phyloP scores from a whole-genome alignment of 2,888 invertebrate species.

The Coelogynopora nodosa region DNA sequence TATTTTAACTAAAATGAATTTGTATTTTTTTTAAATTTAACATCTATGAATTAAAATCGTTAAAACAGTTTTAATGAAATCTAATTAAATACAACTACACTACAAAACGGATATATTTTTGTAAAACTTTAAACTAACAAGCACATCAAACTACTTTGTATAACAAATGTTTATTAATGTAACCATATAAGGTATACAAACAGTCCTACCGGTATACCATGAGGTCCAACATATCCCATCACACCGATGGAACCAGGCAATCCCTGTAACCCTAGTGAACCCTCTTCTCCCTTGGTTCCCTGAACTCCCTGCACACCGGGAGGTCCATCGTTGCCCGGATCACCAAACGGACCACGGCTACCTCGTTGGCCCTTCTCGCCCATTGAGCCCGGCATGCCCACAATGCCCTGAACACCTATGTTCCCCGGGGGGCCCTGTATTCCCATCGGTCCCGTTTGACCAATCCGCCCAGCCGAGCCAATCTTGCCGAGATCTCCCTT shows the following conservation, averaged over 20 bases:
- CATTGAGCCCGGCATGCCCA: not conserved
- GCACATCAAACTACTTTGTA: too few relatives aligned
- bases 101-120: too few relatives aligned
- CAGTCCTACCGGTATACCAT: not conserved
- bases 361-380: not conserved
- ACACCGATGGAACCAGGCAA: not conserved
- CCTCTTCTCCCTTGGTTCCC: not conserved
- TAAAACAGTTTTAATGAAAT: too few relatives aligned
- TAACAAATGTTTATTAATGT: too few relatives aligned
- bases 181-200: too few relatives aligned
- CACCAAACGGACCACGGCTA: not conserved
- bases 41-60: too few relatives aligned
- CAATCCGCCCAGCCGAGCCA: not conserved
- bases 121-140: too few relatives aligned
- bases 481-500: not conserved
- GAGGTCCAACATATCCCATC: not conserved
- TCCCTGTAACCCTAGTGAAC: not conserved
- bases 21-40: too few relatives aligned
- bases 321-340: not conserved
- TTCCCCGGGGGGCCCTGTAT: not conserved
- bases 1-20: too few relatives aligned
- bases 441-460: not conserved
- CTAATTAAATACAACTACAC: too few relatives aligned
- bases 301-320: not conserved
- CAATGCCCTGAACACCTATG: not conserved